Base-by-base conservation (phyloP, 1,140 invertebrate species). In the Aphidius gifuensis region DNA sequence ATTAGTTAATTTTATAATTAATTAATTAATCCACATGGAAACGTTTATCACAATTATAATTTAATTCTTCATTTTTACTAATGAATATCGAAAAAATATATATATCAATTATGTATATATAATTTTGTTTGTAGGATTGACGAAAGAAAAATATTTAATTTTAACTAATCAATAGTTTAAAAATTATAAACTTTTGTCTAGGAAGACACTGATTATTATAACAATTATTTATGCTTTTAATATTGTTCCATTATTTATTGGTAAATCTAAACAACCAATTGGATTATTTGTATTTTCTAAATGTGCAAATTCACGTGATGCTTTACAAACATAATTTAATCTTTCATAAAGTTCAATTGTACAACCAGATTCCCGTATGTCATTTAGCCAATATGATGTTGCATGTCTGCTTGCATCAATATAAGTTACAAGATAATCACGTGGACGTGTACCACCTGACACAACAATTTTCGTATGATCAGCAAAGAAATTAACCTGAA, bases 391-490 rank as follows among this genome's bases (percentile, higher is more conserved):
- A 71, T 82, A 90, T 4, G 86, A 87, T 40, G 78, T 77, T n/a
- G 85, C 82, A 44, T 82, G 81, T 51, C 85, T 76, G 11, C 85
- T 80, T 46, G 86, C 85, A 69, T 90, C 86, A 65, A 91, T 88
- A 68, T 87, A 90, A 6, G 90, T 90, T 2, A 90, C 84, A 16
- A 79, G 62, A 53, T 78, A 78, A 9, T 71, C 75, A 84, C 87
- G 68, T 75, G 67, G 62, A 16, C 62, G 54, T 1, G 70, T 65
- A 21, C 84, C 86, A 85, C 88, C 62, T 83, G 75, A 92, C 3
- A 92, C 76, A 60, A 92, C 89, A 21, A 91, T 81, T 74, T 92
- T 92, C 6, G 86, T 87, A 72, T 92, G 90, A 72, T 92, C 90
- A 71, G 90, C 89, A 76, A 91, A 91, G 73, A 80, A 80, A 51